A percentile compares a stretch with the other conserved stretches of the same genome.
Evolutionary conservation across 1,140 invertebrate genomes (phyloP).

Genomic region (Patella vulgata): DNA sequence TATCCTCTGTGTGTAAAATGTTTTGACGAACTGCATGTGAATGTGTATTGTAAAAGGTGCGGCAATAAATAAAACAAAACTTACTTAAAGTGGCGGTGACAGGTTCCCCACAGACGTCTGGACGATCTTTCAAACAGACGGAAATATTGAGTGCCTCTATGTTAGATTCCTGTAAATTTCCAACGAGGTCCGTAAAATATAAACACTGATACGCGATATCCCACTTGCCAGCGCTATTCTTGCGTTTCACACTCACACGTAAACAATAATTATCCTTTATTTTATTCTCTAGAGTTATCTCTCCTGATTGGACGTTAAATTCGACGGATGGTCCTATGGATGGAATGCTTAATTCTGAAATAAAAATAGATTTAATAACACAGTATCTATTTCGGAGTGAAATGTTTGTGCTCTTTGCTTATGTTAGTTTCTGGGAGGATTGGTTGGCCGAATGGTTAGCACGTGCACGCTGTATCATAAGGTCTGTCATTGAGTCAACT

Average conservation of each 20-base stretch:
- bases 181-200: constrained; percentile 26
- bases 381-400: too few species aligned
- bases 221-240: constrained; percentile 22
- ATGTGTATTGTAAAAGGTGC: too few species aligned
- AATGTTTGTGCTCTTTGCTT: too few species aligned
- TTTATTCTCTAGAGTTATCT: constrained; percentile 15
- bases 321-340: constrained; percentile 5
- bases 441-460: too few species aligned
- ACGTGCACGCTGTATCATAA: too few species aligned
- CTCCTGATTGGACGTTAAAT: too few species aligned
- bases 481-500: too few species aligned
- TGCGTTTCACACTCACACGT: constrained; percentile 22
- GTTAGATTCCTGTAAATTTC: constrained; percentile 25
- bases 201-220: constrained; percentile 17
- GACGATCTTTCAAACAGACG: constrained; percentile 39
- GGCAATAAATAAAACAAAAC: constrained; percentile 15
- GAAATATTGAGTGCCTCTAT: constrained; percentile 44
- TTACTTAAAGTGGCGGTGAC: constrained; percentile 38
- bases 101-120: constrained; percentile 43
- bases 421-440: too few species aligned
- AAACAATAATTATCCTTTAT: constrained; percentile 29
- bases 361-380: too few species aligned
- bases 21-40: too few species aligned
- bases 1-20: too few species aligned
- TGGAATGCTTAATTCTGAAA: constrained; percentile 39